Evolutionary conservation across 2,113 vertebrate species (phyloP).

Genomic region (Proterorhinus semilunaris): DNA sequence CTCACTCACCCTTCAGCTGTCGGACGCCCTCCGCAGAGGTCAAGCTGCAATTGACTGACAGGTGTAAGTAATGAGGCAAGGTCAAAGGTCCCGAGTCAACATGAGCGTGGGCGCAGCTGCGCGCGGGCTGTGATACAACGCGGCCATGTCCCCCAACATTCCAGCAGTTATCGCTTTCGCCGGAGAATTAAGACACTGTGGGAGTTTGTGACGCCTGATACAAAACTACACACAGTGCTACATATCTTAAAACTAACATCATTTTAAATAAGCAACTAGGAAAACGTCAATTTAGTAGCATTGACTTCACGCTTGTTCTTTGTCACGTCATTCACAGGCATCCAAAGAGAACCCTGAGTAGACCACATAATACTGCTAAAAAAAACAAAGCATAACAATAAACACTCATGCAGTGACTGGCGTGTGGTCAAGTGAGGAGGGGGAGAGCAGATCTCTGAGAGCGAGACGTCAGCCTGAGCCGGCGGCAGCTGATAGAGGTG

Average conservation of each 20-base stretch:
- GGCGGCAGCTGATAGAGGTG: constrained; percentile 63
- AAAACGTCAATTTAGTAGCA: too few relatives aligned
- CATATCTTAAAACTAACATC: too few relatives aligned
- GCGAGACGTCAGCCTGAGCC: constrained; percentile 67
- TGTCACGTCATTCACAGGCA: too few relatives aligned
- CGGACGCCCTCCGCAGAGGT: constrained; percentile 53
- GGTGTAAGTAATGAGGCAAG: constrained; percentile 68
- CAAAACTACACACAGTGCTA: neutral
- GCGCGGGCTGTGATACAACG: constrained; percentile 35
- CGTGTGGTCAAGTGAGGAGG: constrained; percentile 25
- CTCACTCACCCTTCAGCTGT: constrained; percentile 72
- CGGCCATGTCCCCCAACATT: constrained; percentile 30
- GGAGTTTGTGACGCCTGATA: constrained; percentile 12
- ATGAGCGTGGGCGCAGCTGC: constrained; percentile 66
- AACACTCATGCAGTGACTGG: constrained; percentile 18
- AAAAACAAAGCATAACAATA: neutral
- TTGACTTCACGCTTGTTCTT: too few relatives aligned
- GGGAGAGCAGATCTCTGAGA: constrained; percentile 51
- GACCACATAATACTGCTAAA: too few relatives aligned
- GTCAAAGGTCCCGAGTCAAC: constrained; percentile 64
- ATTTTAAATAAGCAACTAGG: too few relatives aligned
- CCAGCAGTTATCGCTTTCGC: constrained; percentile 20
- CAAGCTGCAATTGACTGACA: constrained; percentile 63
- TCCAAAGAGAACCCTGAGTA: too few relatives aligned
- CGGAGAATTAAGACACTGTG: neutral